phyloP scores from a whole-genome alignment of 2,797 vertebrate genomes.

The Gallinago stenura region DNA sequence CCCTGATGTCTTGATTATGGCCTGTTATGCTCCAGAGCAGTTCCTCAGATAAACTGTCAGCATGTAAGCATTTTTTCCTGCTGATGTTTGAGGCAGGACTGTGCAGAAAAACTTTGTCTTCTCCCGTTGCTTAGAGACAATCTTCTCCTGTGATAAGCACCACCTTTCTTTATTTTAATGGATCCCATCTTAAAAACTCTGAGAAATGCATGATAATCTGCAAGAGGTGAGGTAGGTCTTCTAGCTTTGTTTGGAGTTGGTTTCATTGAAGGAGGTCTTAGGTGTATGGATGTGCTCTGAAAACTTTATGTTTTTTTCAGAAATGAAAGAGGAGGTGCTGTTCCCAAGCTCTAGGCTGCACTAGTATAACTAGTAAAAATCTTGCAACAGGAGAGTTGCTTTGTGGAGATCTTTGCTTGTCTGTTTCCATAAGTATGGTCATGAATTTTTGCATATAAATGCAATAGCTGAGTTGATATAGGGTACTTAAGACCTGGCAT shows the following conservation, averaged over 20 bases:
- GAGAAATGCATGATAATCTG: neutral
- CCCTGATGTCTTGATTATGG: neutral
- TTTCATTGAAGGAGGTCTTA: neutral
- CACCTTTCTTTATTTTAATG: neutral
- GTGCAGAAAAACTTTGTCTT: neutral
- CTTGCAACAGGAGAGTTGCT: slow-evolving; percentile 10
- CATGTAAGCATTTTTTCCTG: neutral
- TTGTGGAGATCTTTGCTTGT: slow-evolving; percentile 34
- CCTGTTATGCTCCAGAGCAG: neutral
- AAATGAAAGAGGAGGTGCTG: neutral
- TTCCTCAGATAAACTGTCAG: neutral
- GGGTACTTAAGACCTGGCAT: slow-evolving; percentile 27
- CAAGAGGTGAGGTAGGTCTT: neutral
- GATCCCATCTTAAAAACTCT: slow-evolving; percentile 14
- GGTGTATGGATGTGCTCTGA: neutral
- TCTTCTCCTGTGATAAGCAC: slow-evolving; percentile 6
- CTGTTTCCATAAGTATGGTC: slow-evolving; percentile 42
- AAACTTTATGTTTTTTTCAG: neutral
- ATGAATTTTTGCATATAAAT: slow-evolving; percentile 45
- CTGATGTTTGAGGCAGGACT: neutral
- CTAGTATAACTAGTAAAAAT: neutral
- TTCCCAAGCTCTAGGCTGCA: neutral
- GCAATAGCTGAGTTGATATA: slow-evolving; percentile 1
- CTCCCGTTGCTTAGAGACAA: slow-evolving; percentile 4
- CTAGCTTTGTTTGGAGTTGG: neutral